A percentile compares a stretch with the other conserved stretches of the same genome.
phyloP scores from a whole-genome alignment of 2,797 vertebrate species.

The Erethizon dorsatum region DNA sequence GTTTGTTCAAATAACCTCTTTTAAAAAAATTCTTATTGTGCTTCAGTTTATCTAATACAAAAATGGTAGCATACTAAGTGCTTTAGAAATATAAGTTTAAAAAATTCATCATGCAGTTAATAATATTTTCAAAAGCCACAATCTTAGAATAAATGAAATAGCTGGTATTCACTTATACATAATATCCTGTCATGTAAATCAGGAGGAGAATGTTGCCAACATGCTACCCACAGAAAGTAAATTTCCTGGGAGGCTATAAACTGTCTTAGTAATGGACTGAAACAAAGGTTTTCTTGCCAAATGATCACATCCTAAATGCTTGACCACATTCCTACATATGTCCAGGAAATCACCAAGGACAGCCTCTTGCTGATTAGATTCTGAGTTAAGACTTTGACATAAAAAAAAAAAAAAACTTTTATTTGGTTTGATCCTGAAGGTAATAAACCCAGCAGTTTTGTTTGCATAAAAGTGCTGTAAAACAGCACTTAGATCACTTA shows the following conservation, averaged over 20 bases:
- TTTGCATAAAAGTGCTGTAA: background rate
- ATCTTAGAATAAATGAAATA: conserved; percentile 8
- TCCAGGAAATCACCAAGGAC: background rate
- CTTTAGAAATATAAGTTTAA: conserved; percentile 46
- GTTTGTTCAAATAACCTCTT: background rate
- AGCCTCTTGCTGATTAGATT: background rate
- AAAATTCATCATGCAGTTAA: conserved; percentile 15
- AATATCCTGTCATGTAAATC: background rate
- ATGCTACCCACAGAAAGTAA: background rate
- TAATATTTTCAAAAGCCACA: background rate
- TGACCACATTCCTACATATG: background rate
- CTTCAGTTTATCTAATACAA: background rate
- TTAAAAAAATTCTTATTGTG: background rate
- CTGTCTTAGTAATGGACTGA: conserved; percentile 1
- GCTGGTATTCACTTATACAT: background rate
- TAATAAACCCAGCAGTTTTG: background rate
- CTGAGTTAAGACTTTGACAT: background rate
- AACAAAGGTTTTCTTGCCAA: background rate
- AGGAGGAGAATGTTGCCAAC: background rate
- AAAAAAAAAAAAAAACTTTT: background rate
- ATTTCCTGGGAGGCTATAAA: conserved; percentile 4
- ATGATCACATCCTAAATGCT: background rate
- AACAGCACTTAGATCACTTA: background rate
- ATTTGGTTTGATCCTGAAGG: conserved; percentile 59
- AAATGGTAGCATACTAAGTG: background rate